Conservation (phyloP, 2,797 vertebrate species). For the Acanthornis magna region DNA sequence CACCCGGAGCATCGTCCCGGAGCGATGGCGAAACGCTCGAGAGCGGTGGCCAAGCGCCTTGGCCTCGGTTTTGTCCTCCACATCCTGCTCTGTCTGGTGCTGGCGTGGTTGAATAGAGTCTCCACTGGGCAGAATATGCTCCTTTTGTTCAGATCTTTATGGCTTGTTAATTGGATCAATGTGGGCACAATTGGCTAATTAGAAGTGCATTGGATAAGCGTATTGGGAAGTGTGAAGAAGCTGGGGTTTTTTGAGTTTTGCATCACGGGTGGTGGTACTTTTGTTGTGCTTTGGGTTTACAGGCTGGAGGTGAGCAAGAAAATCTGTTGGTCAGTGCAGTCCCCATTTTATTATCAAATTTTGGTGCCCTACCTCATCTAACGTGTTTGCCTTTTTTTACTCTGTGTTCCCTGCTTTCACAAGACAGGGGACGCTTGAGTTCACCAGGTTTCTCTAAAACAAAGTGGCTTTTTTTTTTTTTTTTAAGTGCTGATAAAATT, state of each 20-base stretch:
- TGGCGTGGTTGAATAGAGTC: neutral
- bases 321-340: neutral
- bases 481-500: slow-evolving; percentile 33
- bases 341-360: neutral
- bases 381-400: neutral
- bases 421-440: neutral
- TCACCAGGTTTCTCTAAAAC: slow-evolving; percentile 16
- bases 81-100: neutral
- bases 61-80: neutral
- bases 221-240: neutral
- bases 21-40: neutral
- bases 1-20: rapidly evolving
- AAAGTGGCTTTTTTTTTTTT: neutral
- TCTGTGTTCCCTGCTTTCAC: neutral
- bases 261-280: neutral
- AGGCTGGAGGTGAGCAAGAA: neutral
- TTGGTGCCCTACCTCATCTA: neutral
- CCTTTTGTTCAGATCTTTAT: neutral
- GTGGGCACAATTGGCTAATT: slow-evolving; percentile 42
- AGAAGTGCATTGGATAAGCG: neutral
- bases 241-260: slow-evolving; percentile 1
- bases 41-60: neutral
- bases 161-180: slow-evolving; percentile 51
- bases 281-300: neutral
- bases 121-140: neutral